These are phyloP conservation scores for Rhinolophus sinicus DNA, from an alignment of 2,113 vertebrate genomes.

Conservation along the genomic window DNA sequence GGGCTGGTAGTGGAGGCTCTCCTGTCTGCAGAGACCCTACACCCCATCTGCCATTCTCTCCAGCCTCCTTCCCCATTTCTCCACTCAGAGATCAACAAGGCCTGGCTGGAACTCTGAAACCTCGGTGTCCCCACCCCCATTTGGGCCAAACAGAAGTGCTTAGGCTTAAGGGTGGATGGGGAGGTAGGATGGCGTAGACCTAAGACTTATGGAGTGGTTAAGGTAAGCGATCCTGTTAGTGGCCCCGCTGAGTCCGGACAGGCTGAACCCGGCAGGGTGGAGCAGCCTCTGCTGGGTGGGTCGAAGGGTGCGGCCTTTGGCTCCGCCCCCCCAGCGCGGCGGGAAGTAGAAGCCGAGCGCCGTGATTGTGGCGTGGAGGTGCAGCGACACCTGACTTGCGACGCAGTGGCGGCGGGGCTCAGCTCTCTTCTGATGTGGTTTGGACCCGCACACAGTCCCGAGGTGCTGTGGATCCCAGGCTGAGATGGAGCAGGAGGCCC, in stretches of 20 bases:
- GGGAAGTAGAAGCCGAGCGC: neutral
- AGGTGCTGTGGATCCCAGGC: neutral
- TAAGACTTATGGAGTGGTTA: neutral
- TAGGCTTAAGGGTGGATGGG: neutral
- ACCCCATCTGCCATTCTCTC: too few species aligned
- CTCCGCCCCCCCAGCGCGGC: neutral
- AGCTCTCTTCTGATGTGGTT: neutral
- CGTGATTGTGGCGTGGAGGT: slow-evolving; percentile 56
- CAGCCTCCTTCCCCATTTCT: neutral
- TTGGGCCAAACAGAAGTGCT: neutral
- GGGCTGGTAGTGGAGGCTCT: neutral
- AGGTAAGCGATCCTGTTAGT: neutral
- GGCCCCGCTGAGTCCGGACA: rapidly evolving
- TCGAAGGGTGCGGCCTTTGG: neutral
- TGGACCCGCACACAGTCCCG: neutral
- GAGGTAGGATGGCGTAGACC: too few species aligned
- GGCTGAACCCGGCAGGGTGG: neutral
- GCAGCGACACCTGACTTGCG: rapidly evolving
- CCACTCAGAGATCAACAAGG: neutral
- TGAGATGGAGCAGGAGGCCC: slow-evolving; percentile 18
- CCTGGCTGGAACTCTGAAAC: neutral
- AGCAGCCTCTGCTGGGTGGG: neutral
- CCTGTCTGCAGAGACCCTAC: neutral
- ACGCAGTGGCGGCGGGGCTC: rapidly evolving
- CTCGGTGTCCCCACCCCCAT: rapidly evolving